phyloP scores from a whole-genome alignment of 35 echinoderm and acorn worm species.

The Diadema setosum region DNA sequence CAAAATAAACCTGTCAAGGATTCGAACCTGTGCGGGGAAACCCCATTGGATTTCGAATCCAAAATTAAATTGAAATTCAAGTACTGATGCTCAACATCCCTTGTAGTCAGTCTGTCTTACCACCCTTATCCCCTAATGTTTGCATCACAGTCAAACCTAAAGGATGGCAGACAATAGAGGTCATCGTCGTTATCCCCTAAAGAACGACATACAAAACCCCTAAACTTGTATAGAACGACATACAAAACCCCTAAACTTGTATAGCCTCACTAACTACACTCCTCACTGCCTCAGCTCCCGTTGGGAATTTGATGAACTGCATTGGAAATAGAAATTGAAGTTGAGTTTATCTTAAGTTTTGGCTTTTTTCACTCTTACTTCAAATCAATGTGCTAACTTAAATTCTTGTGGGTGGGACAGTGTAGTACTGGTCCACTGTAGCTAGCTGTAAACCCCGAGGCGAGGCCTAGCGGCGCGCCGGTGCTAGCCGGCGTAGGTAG shows the following conservation, averaged over 20 bases:
- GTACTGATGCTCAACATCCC: too few relatives aligned
- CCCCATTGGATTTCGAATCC: too few relatives aligned
- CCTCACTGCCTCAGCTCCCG: not conserved
- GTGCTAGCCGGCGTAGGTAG: not conserved
- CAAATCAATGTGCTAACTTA: not conserved
- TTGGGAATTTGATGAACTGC: slow-evolving; percentile 42
- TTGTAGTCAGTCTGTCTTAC: too few relatives aligned
- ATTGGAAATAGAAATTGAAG: not conserved
- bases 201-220: not conserved
- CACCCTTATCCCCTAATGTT: too few relatives aligned
- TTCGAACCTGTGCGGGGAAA: too few relatives aligned
- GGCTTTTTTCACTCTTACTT: too few relatives aligned
- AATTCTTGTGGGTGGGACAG: not conserved
- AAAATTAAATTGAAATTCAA: too few relatives aligned
- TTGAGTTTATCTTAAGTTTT: not conserved
- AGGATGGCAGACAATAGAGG: too few relatives aligned
- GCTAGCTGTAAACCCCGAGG: not conserved
- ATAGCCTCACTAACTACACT: not conserved
- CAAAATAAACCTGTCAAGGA: too few relatives aligned
- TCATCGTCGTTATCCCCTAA: not conserved
- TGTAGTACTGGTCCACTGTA: not conserved
- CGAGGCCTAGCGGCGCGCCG: not conserved
- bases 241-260: not conserved
- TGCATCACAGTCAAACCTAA: too few relatives aligned
- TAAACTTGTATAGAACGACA: not conserved